A percentile compares a stretch with the other conserved stretches of the same genome.
Evolutionary conservation across 2,888 invertebrate species (phyloP).

Genomic region (Ametastegia equiseti): DNA sequence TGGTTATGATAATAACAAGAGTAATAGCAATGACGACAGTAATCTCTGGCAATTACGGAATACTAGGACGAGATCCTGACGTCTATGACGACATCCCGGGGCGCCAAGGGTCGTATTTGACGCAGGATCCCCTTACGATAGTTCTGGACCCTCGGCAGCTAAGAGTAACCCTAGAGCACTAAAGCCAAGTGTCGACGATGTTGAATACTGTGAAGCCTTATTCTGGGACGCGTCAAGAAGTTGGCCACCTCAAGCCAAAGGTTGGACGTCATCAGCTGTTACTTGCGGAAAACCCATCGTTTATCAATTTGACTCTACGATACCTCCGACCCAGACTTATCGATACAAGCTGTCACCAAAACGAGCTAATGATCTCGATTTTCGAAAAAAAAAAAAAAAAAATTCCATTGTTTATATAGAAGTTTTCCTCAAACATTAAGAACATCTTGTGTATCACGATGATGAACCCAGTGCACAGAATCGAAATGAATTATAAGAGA

Average conservation of each 20-base stretch:
- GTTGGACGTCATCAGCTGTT: slow-evolving; percentile 29
- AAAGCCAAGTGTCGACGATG: slow-evolving; percentile 36
- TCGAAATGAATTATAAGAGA: too few species aligned
- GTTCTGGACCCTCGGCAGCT: slow-evolving; percentile 14
- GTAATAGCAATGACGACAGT: not conserved
- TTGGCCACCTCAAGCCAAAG: not conserved
- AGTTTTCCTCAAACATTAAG: too few species aligned
- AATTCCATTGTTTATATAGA: too few species aligned
- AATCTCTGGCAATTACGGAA: slow-evolving; percentile 17
- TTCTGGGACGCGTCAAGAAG: not conserved
- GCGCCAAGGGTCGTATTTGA: slow-evolving; percentile 10
- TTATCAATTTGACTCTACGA: slow-evolving; percentile 19
- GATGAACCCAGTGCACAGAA: too few species aligned
- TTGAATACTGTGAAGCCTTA: slow-evolving; percentile 8
- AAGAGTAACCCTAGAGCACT: slow-evolving; percentile 15
- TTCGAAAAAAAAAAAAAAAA: not conserved
- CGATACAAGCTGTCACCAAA: slow-evolving; percentile 30
- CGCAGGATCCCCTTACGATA: slow-evolving; percentile 11
- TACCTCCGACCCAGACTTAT: not conserved
- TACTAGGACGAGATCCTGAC: slow-evolving; percentile 4
- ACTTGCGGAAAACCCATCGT: slow-evolving; percentile 18
- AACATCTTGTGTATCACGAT: too few species aligned
- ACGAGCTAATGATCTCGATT: too few species aligned
- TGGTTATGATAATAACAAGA: not conserved
- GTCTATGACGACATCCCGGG: slow-evolving; percentile 21